Conservation (phyloP, 1,140 invertebrate species). For the Macrocentrus cingulum region DNA sequence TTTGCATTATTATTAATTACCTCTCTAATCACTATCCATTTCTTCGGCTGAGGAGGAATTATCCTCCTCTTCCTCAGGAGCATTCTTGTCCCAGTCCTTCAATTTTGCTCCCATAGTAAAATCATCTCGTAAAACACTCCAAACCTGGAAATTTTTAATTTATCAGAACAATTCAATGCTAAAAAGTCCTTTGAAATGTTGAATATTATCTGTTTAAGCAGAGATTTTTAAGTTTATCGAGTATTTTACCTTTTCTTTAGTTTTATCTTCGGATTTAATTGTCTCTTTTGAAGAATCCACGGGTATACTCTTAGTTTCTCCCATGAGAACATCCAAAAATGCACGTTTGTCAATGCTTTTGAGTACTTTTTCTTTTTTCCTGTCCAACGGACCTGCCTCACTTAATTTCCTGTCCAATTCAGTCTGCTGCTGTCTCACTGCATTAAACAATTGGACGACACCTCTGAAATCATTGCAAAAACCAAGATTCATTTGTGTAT, state of each 20-base stretch:
- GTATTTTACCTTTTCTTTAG: constrained; percentile 28
- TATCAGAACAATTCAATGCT: constrained; percentile 22
- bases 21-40: constrained; percentile 38
- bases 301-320: constrained; percentile 61
- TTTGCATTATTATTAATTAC: constrained; percentile 3
- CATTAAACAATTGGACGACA: constrained; percentile 90
- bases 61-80: constrained; percentile 50
- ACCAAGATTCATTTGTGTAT: not conserved
- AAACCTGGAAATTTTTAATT: constrained; percentile 46
- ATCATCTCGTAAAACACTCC: constrained; percentile 74
- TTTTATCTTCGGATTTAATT: constrained; percentile 18
- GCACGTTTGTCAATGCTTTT: constrained; percentile 78
- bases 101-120: constrained; percentile 86
- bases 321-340: constrained; percentile 83
- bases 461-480: constrained; percentile 67
- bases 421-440: constrained; percentile 82
- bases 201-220: no score
- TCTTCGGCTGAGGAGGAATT: constrained; percentile 42
- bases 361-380: constrained; percentile 79
- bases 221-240: no score
- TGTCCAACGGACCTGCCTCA: constrained; percentile 74
- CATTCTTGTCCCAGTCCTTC: constrained; percentile 88
- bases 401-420: constrained; percentile 72
- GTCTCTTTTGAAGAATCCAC: constrained; percentile 27
- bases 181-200: not conserved